Evolutionary conservation across 2,888 invertebrate species (phyloP).

Genomic region (Campoplex capitator): DNA sequence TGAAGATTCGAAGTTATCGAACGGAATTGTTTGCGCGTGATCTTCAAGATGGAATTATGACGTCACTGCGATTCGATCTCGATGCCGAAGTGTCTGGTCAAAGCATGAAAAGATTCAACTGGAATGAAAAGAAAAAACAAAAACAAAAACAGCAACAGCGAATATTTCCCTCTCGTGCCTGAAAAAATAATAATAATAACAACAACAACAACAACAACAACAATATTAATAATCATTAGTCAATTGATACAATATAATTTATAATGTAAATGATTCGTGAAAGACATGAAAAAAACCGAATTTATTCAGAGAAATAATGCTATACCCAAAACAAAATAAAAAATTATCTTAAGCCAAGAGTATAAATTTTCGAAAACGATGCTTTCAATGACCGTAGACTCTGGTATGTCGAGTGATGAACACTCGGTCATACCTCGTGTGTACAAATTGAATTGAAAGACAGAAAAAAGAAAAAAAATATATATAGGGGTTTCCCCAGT

Average conservation of each 20-base stretch:
- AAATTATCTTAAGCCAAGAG: neutral
- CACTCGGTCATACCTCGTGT: neutral
- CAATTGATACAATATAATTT: too few relatives aligned
- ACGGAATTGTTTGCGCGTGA: constrained; percentile 12
- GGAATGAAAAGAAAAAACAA: neutral
- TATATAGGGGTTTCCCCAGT: neutral
- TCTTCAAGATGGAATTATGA: neutral
- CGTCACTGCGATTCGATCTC: neutral
- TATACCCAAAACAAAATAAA: neutral
- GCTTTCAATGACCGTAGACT: neutral
- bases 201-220: neutral
- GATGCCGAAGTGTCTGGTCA: constrained; percentile 1
- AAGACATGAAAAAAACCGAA: neutral
- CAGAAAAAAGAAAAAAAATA: neutral
- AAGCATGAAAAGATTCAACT: neutral
- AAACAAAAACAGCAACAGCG: neutral
- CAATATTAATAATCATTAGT: too few relatives aligned
- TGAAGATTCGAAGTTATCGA: constrained; percentile 22
- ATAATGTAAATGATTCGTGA: neutral
- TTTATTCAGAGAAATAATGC: neutral
- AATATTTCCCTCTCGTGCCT: neutral
- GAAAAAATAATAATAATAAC: neutral
- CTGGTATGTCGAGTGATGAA: neutral
- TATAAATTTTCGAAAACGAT: neutral
- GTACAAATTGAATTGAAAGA: neutral